Evolutionary conservation across 2,888 invertebrate species (phyloP).

Genomic region (Smittia aterrima): DNA sequence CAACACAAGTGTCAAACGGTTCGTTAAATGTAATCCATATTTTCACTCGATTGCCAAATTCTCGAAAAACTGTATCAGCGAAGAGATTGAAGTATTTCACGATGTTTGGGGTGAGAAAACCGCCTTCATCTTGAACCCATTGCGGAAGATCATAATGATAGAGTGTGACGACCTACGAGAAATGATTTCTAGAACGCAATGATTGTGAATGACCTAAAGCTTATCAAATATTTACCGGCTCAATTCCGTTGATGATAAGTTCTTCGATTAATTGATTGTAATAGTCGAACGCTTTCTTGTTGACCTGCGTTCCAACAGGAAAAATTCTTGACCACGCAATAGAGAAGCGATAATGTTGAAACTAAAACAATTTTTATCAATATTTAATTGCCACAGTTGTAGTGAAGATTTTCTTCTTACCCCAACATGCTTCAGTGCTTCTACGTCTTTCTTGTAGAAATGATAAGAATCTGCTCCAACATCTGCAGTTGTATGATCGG

Average conservation of each 20-base stretch:
- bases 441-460: conserved; percentile 59
- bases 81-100: conserved; percentile 57
- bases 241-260: conserved; percentile 60
- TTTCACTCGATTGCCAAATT: conserved; percentile 54
- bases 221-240: conserved; percentile 51
- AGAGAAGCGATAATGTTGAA: conserved; percentile 57
- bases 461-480: conserved; percentile 63
- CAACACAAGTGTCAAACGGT: conserved; percentile 53
- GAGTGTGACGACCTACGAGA: conserved; percentile 57
- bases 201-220: not conserved
- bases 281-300: conserved; percentile 62
- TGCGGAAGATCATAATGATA: conserved; percentile 60
- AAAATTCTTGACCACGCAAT: conserved; percentile 65
- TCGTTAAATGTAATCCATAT: conserved; percentile 64
- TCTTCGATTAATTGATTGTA: conserved; percentile 65
- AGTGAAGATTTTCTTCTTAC: conserved; percentile 46
- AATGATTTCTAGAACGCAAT: too few species aligned
- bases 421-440: conserved; percentile 57
- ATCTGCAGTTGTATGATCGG: conserved; percentile 57
- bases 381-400: not conserved
- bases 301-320: conserved; percentile 59
- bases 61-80: conserved; percentile 53
- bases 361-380: not conserved
- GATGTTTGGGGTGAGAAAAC: conserved; percentile 54
- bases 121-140: conserved; percentile 58